Evolutionary conservation across 2,113 vertebrate species (phyloP), one percentile per base, ranked within the genome.

Genomic region (Tupaia tana): DNA sequence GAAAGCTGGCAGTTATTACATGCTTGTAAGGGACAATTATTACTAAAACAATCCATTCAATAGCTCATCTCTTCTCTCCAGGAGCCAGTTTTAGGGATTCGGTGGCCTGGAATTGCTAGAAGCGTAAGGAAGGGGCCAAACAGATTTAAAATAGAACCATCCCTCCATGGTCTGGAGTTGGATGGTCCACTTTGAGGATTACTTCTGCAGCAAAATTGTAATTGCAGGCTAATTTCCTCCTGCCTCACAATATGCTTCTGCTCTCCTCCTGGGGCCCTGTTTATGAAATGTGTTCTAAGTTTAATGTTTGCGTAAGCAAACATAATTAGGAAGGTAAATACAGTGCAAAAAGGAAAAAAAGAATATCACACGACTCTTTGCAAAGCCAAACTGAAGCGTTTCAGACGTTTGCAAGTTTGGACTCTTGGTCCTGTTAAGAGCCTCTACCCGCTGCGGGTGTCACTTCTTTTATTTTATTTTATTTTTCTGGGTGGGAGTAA

Each of bases 241-340:
- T 0, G 7, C 63, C 25, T 16, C 29, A 64, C 54, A 34, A 0
- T 43, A 14, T 25, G 54, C 43, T 84, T 15, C 70, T 34, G 67
- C 22, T 80, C 58, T 91, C 52, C 77, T 86, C 80, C 56, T 16
- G 73, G 77, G 31, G 54, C 92, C 0, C 2, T 69, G 61, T 80
- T 93, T 81, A 85, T 89, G 79, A 91, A 79, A 89, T 29, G 52
- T 63, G 70, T 52, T 89, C 78, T 87, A 75, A 84, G 67, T 93
- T 96, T 90, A 93, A 90, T 96, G 86, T 89, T 74, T 89, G 61
- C 63, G 16, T 92, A 90, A 96, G 92, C 79, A 91, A 92, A 94
- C 80, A 86, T 85, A 96, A 86, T 93, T 84, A 93, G 82, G 86
- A 90, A 89, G 82, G 79, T 86, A 93, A 96, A 95, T 82, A 88